A percentile compares a stretch with the other conserved stretches of the same genome.
Conservation (phyloP, 2,113 vertebrate species). For the Rhinichthys klamathensis region DNA sequence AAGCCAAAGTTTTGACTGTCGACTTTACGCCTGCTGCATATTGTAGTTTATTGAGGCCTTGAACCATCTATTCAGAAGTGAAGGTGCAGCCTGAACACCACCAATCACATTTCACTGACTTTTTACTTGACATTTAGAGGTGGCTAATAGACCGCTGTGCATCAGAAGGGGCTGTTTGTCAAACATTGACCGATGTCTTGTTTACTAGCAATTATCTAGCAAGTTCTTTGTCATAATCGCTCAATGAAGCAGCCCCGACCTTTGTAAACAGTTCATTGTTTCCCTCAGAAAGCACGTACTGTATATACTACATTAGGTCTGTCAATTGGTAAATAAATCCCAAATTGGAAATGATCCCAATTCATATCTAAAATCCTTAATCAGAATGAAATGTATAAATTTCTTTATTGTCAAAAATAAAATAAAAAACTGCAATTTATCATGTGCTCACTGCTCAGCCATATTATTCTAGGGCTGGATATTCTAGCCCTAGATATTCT, state of each 20-base stretch:
- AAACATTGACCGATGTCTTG: background rate
- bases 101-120: background rate
- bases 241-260: background rate
- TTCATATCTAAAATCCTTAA: background rate
- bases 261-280: conserved; percentile 3
- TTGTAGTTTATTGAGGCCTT: background rate
- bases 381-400: background rate
- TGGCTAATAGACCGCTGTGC: background rate
- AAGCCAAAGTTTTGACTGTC: background rate
- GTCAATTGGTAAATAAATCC: background rate
- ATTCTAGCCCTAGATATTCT: too few relatives aligned
- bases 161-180: background rate
- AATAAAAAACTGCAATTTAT: too few relatives aligned
- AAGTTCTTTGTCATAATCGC: background rate
- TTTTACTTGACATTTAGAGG: conserved; percentile 2
- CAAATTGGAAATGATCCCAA: background rate
- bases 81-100: background rate
- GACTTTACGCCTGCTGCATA: background rate
- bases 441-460: too few relatives aligned
- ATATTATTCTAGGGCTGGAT: too few relatives aligned
- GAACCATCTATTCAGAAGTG: background rate
- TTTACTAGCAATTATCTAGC: conserved; percentile 13
- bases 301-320: background rate
- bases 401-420: too few relatives aligned
- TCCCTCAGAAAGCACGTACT: background rate